Base-by-base conservation (phyloP, 2,113 vertebrate genomes). In the Hydrochoerus hydrochaeris region DNA sequence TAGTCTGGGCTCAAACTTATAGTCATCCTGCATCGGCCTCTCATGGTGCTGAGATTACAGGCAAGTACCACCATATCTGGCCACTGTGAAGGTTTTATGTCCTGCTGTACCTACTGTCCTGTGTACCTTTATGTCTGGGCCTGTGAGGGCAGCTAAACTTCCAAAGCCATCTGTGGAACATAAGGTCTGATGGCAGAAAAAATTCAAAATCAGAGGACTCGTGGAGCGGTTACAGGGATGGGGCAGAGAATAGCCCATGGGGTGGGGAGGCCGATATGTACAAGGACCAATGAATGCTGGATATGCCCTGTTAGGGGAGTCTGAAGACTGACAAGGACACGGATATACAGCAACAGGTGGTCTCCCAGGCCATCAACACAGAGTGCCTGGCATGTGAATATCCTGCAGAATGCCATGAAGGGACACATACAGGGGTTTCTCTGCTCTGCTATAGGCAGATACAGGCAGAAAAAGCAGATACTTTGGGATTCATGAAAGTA, bases 311-410 rank as follows among this genome's bases (percentile, higher is more conserved):
- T 44, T 88, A 12, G 12, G 32, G 35, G 52, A 71, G 60, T 38
- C 60, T 35, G 81, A 44, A 63, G 60, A 9, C 67, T 17, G 17
- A 17, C 4, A 63, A 81, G 26, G 54, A 20, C 52, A 49, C 0
- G 7, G 86, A 7, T n/a, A 9, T 13, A 17, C 38, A 35, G 67
- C 22, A 77, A 41, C 38, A 58, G 38, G 16, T 0, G 0, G 14
- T 62, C 46, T 41, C 54, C 58, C 1, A 8, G 11, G 60, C 81
- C n/a, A 8, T 19, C 54, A 35, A 26, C 14, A 58, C 77, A 67
- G 24, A 13, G n/a, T 46, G 35, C 46, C 2, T 2, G 13, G 62
- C 19, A 10, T 20, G 6, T 7, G 7, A 4, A 5, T 26, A 6
- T 44, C 60, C 52, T 20, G 11, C 3, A 67, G 75, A 41, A 41